A percentile compares a stretch with the other conserved stretches of the same genome.
These are phyloP conservation scores for Lymantria monacha DNA, from an alignment of 2,888 invertebrate species.

Conservation along the genomic window DNA sequence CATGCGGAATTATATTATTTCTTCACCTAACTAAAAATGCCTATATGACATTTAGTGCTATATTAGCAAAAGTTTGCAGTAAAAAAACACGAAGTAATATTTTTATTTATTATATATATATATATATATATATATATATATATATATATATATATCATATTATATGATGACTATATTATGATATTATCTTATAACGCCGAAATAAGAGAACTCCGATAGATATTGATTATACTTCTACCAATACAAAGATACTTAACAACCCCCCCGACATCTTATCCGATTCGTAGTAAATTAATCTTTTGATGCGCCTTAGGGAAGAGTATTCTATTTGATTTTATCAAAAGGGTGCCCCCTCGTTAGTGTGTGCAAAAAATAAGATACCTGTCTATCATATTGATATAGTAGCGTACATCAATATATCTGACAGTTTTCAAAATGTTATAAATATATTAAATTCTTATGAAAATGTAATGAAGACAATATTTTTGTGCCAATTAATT, in stretches of 20 bases:
- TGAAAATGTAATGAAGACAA: too few relatives aligned
- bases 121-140: too few relatives aligned
- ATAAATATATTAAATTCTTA: too few relatives aligned
- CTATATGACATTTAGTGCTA: too few relatives aligned
- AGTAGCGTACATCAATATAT: neutral
- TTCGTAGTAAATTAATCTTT: constrained; percentile 11
- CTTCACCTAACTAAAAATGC: too few relatives aligned
- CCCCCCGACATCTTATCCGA: constrained; percentile 30
- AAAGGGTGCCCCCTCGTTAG: constrained; percentile 1
- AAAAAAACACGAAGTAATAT: too few relatives aligned
- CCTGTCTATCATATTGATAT: constrained; percentile 6
- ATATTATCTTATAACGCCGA: neutral
- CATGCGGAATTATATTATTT: too few relatives aligned
- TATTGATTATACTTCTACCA: constrained; percentile 34
- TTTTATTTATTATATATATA: too few relatives aligned
- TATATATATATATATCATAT: neutral
- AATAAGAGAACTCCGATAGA: neutral
- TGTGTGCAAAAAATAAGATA: constrained; percentile 5
- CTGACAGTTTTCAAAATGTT: too few relatives aligned
- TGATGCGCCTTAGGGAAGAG: constrained; percentile 2
- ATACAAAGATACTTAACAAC: constrained; percentile 17
- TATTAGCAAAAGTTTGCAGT: too few relatives aligned
- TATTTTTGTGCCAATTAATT: too few relatives aligned
- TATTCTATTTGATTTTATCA: constrained; percentile 1
- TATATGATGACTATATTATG: neutral